Base-by-base conservation (phyloP, 2,797 vertebrate genomes). In the Morus bassanus region DNA sequence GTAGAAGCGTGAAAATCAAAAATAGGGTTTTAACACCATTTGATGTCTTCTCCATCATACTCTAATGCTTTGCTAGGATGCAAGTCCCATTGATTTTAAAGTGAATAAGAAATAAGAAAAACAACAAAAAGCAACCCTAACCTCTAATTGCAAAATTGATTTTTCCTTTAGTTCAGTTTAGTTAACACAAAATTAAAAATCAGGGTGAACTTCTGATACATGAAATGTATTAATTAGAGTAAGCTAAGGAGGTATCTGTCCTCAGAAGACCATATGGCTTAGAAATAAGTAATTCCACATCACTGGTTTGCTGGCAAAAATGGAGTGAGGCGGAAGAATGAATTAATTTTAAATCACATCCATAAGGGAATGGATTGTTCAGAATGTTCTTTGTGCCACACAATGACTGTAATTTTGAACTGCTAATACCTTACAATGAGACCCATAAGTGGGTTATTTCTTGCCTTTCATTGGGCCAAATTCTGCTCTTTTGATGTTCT, bases 241-340 rank as follows among this genome's bases (percentile, higher is more conserved):
- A 88, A 88, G 85, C 82, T 95, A 86, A 94, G 81, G 87, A 94
- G 89, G 79, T 96, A 73, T 95, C 91, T 88, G 91, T 94, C 82
- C 95, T 94, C 93, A 88, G 80, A 97, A 96, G 96, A 96, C 96
- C 94, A 96, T 93, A 97, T 97, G 96, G 95, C 94, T 95, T 86
- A 97, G 91, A 82, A 96, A 59, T 88, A 96, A 96, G 96, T 96
- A 97, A 97, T 97, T 97, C 96, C 96, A 96, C 96, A 95, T 97
- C 96, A 94, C 91, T 96, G 94, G 77, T 95, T 97, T 96, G 73
- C 96, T 97, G 94, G 96, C 94, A 97, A 93, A 94, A 97, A 96
- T 78, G 69, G 93, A 95, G 87, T 60, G 85, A 96, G 92, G 92
- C 82, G 9, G 95, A 96, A 97, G 92, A 96, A 93, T 86, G 93